Evolutionary conservation across 2,797 vertebrate genomes (phyloP).

Genomic region (Sphaeramia orbicularis): DNA sequence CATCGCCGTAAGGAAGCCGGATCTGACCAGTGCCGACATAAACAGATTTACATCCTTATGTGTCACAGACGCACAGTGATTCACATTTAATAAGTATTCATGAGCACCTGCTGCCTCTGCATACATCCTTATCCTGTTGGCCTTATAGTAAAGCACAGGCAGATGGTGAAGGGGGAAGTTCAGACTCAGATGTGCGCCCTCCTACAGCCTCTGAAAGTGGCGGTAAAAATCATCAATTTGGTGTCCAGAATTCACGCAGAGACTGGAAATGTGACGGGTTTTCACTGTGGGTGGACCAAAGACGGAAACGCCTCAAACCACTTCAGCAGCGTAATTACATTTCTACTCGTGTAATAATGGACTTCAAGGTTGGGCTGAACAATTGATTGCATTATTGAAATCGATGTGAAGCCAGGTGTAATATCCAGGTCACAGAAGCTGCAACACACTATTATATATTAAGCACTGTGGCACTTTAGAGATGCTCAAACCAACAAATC

Average conservation of each 20-base stretch:
- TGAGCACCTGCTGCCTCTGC: constrained; percentile 72
- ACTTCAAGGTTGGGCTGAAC: too few relatives aligned
- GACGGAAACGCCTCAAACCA: not conserved
- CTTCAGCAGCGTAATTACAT: not conserved
- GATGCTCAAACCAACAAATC: too few relatives aligned
- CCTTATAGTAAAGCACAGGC: constrained; percentile 32
- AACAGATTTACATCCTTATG: not conserved
- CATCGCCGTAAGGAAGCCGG: too few relatives aligned
- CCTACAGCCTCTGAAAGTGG: constrained; percentile 2
- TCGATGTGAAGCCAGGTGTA: too few relatives aligned
- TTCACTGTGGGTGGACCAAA: not conserved
- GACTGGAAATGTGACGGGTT: constrained; percentile 25
- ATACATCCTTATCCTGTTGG: constrained; percentile 36
- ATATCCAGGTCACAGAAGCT: too few relatives aligned
- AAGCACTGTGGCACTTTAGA: too few relatives aligned
- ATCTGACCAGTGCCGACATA: not conserved
- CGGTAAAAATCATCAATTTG: constrained; percentile 31
- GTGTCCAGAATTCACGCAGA: constrained; percentile 12
- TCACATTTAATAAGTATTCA: constrained; percentile 75
- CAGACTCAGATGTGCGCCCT: constrained; percentile 21
- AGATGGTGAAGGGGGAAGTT: constrained; percentile 25
- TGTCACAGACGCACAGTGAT: constrained; percentile 30
- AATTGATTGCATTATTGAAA: too few relatives aligned
- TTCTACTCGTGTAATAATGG: not conserved
- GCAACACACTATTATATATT: too few relatives aligned